Evolutionary conservation across 2,797 vertebrate genomes (phyloP).

Genomic region (Microctenopoma steveboyesi): DNA sequence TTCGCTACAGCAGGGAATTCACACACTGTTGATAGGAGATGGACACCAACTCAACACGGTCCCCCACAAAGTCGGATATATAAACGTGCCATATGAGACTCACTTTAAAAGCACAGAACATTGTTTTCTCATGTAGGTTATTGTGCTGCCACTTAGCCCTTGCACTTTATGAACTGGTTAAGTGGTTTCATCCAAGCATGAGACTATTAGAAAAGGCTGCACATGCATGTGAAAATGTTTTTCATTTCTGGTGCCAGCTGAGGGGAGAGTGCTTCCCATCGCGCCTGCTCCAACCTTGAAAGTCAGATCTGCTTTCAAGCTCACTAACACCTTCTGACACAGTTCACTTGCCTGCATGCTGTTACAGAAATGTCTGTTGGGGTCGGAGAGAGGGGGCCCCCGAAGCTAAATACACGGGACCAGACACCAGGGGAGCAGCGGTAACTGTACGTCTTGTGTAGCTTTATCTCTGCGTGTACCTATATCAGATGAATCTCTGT

Average conservation of each 20-base stretch:
- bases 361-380: constrained; percentile 76
- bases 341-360: constrained; percentile 80
- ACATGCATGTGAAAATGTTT: constrained; percentile 60
- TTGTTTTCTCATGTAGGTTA: constrained; percentile 45
- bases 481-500: constrained; percentile 67
- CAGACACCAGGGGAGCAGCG: constrained; percentile 59
- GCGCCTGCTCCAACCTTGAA: constrained; percentile 73
- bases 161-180: constrained; percentile 71
- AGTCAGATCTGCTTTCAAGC: constrained; percentile 83
- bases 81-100: constrained; percentile 11
- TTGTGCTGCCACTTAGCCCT: constrained; percentile 56
- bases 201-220: constrained; percentile 60
- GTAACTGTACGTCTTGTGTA: constrained; percentile 53
- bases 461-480: constrained; percentile 60
- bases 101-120: constrained; percentile 4
- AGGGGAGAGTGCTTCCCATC: constrained; percentile 71
- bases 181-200: constrained; percentile 76
- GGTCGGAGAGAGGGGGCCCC: constrained; percentile 55
- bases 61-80: constrained; percentile 21
- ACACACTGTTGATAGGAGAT: constrained; percentile 42
- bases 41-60: constrained; percentile 36
- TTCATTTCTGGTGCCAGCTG: constrained; percentile 62
- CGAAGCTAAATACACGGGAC: constrained; percentile 64
- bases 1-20: constrained; percentile 50
- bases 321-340: constrained; percentile 81